Evolutionary conservation across 2,113 vertebrate genomes (phyloP), one percentile per base, ranked within the genome.

Genomic region (Gobio gobio): DNA sequence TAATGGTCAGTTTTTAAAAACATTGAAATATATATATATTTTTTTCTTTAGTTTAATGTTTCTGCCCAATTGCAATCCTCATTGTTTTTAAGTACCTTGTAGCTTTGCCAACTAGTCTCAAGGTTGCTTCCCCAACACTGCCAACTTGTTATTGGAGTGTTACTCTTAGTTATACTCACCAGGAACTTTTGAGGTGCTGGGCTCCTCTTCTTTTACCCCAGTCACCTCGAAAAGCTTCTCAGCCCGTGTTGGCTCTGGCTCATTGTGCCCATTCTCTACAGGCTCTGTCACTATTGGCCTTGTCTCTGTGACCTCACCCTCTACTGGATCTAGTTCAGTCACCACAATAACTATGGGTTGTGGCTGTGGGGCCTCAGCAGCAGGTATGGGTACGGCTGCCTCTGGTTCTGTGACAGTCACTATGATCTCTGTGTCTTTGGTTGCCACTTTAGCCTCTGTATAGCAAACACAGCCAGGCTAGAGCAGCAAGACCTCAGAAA

Each of bases 401-500:
- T 64, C 87, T 83, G 79, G 73, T 59, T 84, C 86, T 82, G 81
- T 70, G 51, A 43, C 43, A 74, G 61, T 85, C 79, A 85, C 87
- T 82, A 59, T 76, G 84, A 49, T 33, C 45, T 79, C 78, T 78
- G 82, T 70, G 66, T 86, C 78, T 86, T 82, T 70, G 78, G 83
- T 88, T 88, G 93, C 92, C 86, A 87, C 91, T 94, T 87, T 91
- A 70, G 92, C 86, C 87, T 95, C 94, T 95, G 94, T 92, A 91
- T 78, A 93, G 92, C 92, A 94, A 89, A 95, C 90, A 95, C 92
- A 94, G 89, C 76, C 89, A 89, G 77, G 92, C 93, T 94, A 87
- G 87, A 93, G 93, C 94, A 92, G 93, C 92, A 92, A 92, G 92
- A 81, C 78, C 36, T 81, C 78, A 81, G 36, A 43, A 80, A 68